Evolutionary conservation across 2,888 invertebrate species (phyloP).

Genomic region (Holacanthella duospinosa): DNA sequence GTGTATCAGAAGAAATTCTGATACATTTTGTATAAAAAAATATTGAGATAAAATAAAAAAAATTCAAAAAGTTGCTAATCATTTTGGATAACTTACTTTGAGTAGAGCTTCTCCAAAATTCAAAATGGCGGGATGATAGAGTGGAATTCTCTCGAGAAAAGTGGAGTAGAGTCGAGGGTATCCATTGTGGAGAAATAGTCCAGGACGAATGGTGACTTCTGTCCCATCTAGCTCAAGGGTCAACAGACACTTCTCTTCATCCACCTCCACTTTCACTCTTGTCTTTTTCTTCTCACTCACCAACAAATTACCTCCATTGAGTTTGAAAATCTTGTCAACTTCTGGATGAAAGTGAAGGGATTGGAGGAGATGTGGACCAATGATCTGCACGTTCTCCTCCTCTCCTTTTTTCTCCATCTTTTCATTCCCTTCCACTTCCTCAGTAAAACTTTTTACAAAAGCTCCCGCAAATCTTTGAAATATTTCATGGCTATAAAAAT

Average conservation of each 20-base stretch:
- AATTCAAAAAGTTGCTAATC: neutral
- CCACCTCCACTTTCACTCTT: constrained; percentile 18
- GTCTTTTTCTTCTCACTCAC: neutral
- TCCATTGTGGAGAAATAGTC: constrained; percentile 27
- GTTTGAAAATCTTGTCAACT: constrained; percentile 28
- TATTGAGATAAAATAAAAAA: too few species aligned
- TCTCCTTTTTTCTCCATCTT: neutral
- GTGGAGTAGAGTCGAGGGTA: constrained; percentile 26
- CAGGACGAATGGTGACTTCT: constrained; percentile 27
- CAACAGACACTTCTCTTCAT: constrained; percentile 26
- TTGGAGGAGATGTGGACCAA: constrained; percentile 30
- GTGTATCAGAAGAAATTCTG: too few species aligned
- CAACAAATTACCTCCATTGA: constrained; percentile 14
- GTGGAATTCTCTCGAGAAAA: constrained; percentile 29
- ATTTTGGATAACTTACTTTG: constrained; percentile 15
- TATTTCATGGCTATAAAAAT: constrained; percentile 26
- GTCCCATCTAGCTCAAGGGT: constrained; percentile 27
- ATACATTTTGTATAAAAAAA: too few species aligned
- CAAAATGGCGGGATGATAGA: constrained; percentile 26
- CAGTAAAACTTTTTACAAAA: constrained; percentile 15
- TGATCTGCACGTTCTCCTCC: constrained; percentile 21
- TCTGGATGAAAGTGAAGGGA: constrained; percentile 23
- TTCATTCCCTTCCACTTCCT: constrained; percentile 7
- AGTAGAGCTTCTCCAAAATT: constrained; percentile 27
- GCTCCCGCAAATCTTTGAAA: constrained; percentile 31